Conservation (phyloP, 2,113 vertebrate genomes). For the Chionodraco myersi region DNA sequence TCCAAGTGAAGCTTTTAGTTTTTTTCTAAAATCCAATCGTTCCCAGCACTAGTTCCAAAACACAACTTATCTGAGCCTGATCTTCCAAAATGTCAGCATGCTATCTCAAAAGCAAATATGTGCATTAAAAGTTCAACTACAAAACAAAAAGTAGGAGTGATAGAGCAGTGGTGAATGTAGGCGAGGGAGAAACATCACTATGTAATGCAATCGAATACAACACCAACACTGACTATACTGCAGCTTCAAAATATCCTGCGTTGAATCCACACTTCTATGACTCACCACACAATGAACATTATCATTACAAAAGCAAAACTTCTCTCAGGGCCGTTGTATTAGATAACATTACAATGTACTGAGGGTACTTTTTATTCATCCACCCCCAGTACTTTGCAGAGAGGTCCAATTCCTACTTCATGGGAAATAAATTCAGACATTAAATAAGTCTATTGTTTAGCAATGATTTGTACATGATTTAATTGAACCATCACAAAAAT, state of each 20-base stretch:
- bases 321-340: constrained; percentile 13
- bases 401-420: not conserved
- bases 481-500: not conserved
- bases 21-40: not conserved
- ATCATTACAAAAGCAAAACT: constrained; percentile 4
- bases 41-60: constrained; percentile 10
- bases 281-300: constrained; percentile 32
- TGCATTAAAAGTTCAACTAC: constrained; percentile 19
- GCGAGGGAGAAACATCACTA: constrained; percentile 32
- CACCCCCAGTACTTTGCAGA: constrained; percentile 3
- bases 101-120: constrained; percentile 19
- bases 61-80: constrained; percentile 6
- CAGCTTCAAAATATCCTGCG: constrained; percentile 8
- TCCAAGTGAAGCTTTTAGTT: constrained; percentile 28
- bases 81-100: constrained; percentile 6
- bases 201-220: constrained; percentile 29
- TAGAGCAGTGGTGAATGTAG: constrained; percentile 34
- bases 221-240: constrained; percentile 9
- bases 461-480: not conserved
- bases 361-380: constrained; percentile 18
- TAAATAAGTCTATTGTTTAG: not conserved
- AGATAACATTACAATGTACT: constrained; percentile 29
- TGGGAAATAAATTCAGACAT: not conserved
- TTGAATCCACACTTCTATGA: constrained; percentile 30
- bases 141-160: constrained; percentile 10